Base-by-base conservation (phyloP, 92 coral and sea anemone genomes). In the Plumapathes pennacea region DNA sequence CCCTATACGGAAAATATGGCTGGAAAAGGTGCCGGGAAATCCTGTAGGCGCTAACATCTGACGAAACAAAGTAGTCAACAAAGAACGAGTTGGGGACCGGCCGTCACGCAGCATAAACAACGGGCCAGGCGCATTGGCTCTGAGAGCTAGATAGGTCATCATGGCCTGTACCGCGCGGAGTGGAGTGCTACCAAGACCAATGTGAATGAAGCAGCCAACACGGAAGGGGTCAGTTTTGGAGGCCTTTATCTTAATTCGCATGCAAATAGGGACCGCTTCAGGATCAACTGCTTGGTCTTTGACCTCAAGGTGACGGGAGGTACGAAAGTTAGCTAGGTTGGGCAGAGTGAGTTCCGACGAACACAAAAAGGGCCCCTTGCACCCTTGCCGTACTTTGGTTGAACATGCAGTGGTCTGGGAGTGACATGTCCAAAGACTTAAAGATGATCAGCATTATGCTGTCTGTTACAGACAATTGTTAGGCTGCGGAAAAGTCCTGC, bases 311-410 rank as follows among this genome's bases (percentile, higher is more conserved):
- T 54, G 55, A 27, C 46, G 31, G 19, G 62, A 34, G 10, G 69
- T 69, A n/a, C 38, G 11, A 41, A 71, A 79, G 19, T 18, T 32
- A 2, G 77, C 61, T 2, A 50, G 31, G 21, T n/a, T 50, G 28
- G 66, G 57, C 3, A 67, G 41, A 3, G 77, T 58, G 26, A 73
- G 67, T 38, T 81, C 77, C 2, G 77, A 25, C 1, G 81, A 46
- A 2, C 71, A 63, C 14, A 81, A 51, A n/a, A n/a, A n/a, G n/a
- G n/a, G n/a, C n/a, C n/a, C n/a, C n/a, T n/a, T 65, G 57, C 18
- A 44, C 32, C 52, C 52, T 57, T 4, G 80, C 74, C 4, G 68
- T 48, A 80, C 86, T n/a, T n/a, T n/a, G n/a, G n/a, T n/a, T 71
- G 43, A 64, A 80, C 50, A 64, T 57, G 47, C 38, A 15, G 27